phyloP scores from a whole-genome alignment of 2,113 vertebrate genomes.

The Turnix velox region DNA sequence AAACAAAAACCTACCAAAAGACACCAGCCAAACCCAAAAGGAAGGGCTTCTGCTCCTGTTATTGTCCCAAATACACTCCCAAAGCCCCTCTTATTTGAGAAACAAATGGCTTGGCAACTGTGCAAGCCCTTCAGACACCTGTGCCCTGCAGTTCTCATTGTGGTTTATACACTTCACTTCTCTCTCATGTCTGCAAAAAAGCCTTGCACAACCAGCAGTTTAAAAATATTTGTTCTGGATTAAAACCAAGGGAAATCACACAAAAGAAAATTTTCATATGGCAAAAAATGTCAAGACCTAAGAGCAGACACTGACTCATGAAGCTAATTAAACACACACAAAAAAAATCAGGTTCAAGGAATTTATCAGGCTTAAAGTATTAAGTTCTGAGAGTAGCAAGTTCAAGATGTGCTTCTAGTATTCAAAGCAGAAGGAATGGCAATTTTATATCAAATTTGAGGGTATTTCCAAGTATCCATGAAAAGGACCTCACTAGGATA shows the following conservation, averaged over 20 bases:
- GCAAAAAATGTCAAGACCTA: conserved; percentile 24
- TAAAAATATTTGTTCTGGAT: conserved; percentile 57
- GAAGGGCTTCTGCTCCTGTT: conserved; percentile 38
- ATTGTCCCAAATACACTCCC: conserved; percentile 35
- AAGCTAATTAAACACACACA: conserved; percentile 41
- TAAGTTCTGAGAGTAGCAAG: too few relatives aligned
- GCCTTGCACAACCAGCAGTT: neutral
- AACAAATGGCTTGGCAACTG: conserved; percentile 64
- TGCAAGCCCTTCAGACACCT: conserved; percentile 47
- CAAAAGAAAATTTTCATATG: neutral
- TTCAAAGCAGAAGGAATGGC: neutral
- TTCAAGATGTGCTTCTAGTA: neutral
- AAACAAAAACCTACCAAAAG: neutral
- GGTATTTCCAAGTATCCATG: neutral
- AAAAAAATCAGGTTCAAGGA: neutral
- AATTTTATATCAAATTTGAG: neutral
- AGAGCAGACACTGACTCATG: neutral
- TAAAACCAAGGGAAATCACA: conserved; percentile 38
- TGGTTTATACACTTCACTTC: conserved; percentile 59
- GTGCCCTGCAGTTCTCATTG: conserved; percentile 56
- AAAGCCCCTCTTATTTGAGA: conserved; percentile 43
- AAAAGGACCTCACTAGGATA: neutral
- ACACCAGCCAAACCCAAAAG: neutral
- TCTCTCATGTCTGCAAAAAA: conserved; percentile 35
- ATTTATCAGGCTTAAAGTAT: neutral